Evolutionary conservation across 2,113 vertebrate genomes (phyloP), one percentile per base, ranked within the genome.

Genomic region (Noctilio leporinus): DNA sequence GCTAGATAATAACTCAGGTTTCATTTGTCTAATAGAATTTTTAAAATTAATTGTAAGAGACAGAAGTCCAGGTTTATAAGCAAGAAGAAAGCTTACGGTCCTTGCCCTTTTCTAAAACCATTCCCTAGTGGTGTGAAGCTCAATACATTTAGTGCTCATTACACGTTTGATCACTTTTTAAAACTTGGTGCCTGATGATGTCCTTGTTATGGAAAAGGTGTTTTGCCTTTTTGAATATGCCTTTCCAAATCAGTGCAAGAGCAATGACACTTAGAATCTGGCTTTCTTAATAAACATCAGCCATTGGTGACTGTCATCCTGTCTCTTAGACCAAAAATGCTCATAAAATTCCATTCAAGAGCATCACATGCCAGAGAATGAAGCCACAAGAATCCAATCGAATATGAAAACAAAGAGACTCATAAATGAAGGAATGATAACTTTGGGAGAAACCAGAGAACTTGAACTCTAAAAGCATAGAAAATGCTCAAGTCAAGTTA

Each of bases 201-300:
- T 90, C 87, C 80, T 96, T 95, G 69, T 43, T 84, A 40, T 22
- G 86, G 69, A 95, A 95, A 92, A 94, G 69, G 7, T 22, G 22
- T 53, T 76, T 72, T 93, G 24, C 24, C 30, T 83, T 77, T 72
- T 92, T 51, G 47, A 75, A 73, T 62, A 19, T 64, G 16, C 35
- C 91, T 20, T 93, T 94, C 12, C n/a, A 96, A 75, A 75, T 91
- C n/a, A 55, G 47, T 38, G 51, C 40, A 76, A 89, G 67, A 83
- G 3, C 26, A 45, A 30, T 30, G 19, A 17, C n/a, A 49, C 17
- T 20, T 47, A 38, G 20, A 57, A 76, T 43, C 28, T 8, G 15
- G 17, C 53, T 93, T 89, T 69, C 49, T 94, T 72, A 33, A 83
- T 81, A 72, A 91, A 89, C 75, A 30, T 17, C 30, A 33, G 64